Base-by-base conservation (phyloP, 2,888 invertebrate species). In the Epiblema foenella region DNA sequence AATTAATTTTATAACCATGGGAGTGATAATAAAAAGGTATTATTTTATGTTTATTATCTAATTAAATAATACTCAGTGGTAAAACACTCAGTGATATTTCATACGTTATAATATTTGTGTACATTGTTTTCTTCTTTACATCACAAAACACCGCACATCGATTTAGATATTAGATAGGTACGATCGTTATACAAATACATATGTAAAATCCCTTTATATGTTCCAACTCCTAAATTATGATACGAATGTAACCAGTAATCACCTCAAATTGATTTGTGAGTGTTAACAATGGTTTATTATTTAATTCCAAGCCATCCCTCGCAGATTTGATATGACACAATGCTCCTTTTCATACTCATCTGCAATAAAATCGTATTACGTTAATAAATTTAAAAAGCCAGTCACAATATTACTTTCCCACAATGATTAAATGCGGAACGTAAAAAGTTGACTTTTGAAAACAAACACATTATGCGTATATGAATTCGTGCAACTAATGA, bases 401-500 rank as follows among this genome's bases (percentile, higher is more conserved):
- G 85, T 88, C 85, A 87, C 83, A 88, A 85, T 84, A 88, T 88
- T 81, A 78, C 79, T 85, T 89, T 92, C 91, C 89, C 92, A 92
- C 91, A 91, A 82, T 86, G 90, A 90, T 92, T 90, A 91, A 87
- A 79, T 82, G 82, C 80, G 79, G 79, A 74, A 78, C 77, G 77
- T 77, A 82, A 85, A 82, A 82, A 77, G 81, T 83, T 85, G 89
- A 89, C 84, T 88, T 91, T 90, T 88, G 90, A 90, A 92, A 92
- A 92, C 91, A 92, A 91, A 90, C 87, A 86, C 87, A 90, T 89
- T 88, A 90, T 85, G 86, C 88, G 85, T 89, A 84, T 85, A 85
- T 88, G 89, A 91, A 91, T 90, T 91, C 88, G 89, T 89, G 86
- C 88, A 89, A 87, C 91, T 93, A 93, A 93, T 93, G 92, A 91